Base-by-base conservation (phyloP, 2,888 invertebrate species). In the Athalia cordata region DNA sequence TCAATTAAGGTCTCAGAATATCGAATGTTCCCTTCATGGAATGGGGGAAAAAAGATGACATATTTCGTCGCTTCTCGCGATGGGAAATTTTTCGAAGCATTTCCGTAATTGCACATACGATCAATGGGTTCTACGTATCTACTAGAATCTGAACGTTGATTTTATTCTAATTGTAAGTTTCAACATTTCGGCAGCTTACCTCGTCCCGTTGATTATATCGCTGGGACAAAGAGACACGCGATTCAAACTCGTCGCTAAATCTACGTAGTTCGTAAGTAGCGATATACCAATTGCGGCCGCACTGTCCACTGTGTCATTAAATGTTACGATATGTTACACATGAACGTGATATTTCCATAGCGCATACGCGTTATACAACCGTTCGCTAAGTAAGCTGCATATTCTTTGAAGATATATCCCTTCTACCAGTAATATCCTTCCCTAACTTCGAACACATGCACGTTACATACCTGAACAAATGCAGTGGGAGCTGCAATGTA, bases 261-360 rank as follows among this genome's bases (percentile, higher is more conserved):
- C 29, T 49, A 50, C 57, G 29, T 62, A 62, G 52, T 15, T 29
- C 29, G 29, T 29, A 29, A 0, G 29, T 29, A 29, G 29, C 29
- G 29, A 29, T 29, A 29, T 29, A 29, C 29, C 29, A 29, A 64
- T 29, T 62, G 43, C 47, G 59, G 15, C 29, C 62, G 49, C 62
- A 62, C 43, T 61, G 75, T 50, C 75, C 75, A 75, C 62, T 57
- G 75, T 50, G 8, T 75, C n/a, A 64, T 75, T 75, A 75, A 75
- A 75, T 62, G 52, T 75, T 75, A 75, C 75, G 75, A 75, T 75
- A 75, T 52, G 75, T 62, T 62, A 62, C 29, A 75, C 75, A 62
- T 75, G 43, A 75, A 43, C 62, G 9, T 62, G 52, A 72, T 62
- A 75, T 75, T 75, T 75, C 50, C 61, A 62, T 75, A n/a, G 62